Percentiles rank a stretch among this genome's conserved stretches.
Evolutionary conservation across 2,797 vertebrate genomes (phyloP).

Genomic region (Hemibagrus guttatus): DNA sequence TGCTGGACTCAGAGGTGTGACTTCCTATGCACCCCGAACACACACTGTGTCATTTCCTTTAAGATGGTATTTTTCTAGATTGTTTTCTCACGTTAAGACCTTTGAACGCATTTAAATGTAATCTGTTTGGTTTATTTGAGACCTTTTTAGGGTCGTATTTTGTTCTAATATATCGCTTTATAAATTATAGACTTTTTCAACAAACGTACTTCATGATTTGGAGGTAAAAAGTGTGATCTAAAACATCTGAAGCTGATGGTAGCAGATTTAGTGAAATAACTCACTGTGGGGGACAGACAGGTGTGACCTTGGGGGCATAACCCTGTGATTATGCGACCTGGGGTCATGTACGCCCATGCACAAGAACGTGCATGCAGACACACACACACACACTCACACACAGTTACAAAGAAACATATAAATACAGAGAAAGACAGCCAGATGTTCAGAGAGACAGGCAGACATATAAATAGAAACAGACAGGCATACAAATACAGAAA

Average conservation of each 20-base stretch:
- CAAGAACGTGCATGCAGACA: background rate
- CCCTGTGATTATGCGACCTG: constrained; percentile 24
- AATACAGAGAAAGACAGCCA: background rate
- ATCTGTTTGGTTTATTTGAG: background rate
- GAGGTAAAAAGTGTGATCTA: background rate
- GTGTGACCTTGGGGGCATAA: constrained; percentile 49
- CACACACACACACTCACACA: constrained; percentile 25
- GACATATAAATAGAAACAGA: background rate
- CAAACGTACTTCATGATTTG: background rate
- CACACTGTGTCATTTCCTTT: background rate
- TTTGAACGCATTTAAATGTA: background rate
- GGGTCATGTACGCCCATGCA: constrained; percentile 19
- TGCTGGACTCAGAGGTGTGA: constrained; percentile 10
- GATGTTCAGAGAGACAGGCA: no score
- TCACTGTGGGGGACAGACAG: background rate
- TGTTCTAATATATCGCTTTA: background rate
- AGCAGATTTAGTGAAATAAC: background rate
- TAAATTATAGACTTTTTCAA: no score
- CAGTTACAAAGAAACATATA: background rate
- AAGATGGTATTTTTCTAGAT: background rate
- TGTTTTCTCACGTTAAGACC: background rate
- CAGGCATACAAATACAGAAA: background rate
- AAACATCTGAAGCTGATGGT: background rate
- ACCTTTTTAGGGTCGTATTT: background rate
- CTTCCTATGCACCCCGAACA: background rate